Evolutionary conservation across 2,888 invertebrate genomes (phyloP), one percentile per base, ranked within the genome.

Genomic region (Catonia carolina): DNA sequence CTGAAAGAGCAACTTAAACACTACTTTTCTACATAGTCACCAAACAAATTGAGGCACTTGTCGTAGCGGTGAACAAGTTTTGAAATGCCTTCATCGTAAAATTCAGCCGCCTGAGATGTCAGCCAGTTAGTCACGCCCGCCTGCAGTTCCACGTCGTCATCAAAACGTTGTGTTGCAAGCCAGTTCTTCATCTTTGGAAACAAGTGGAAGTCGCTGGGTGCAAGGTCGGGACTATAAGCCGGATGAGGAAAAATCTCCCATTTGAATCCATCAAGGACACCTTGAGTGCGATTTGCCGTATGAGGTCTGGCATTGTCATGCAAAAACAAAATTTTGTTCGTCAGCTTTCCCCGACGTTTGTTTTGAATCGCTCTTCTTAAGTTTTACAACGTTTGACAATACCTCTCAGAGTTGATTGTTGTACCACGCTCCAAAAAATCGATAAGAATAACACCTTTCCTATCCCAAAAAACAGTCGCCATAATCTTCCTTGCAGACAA

Each of bases 241-340:
- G 45, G 57, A 52, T 57, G 53, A 27, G 27, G 27, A 27, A 57
- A 57, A 53, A 53, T 14, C n/a, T 58, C 58, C 58, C 55, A 55
- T 3, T 27, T 55, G 50, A 58, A 58, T 12, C 4, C 8, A 5
- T 49, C 8, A 10, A 56, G 20, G 10, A 53, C 35, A 10, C 5
- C 23, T 37, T 27, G 18, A 12, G 39, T 53, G 18, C 20, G 47
- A 1, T 23, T 10, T 45, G 31, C 48, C 14, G 50, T n/a, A 45
- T 61, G 55, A 41, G 53, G 55, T 8, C 59, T 53, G 4, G 58
- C 55, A 36, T 60, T 61, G 57, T 61, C 59, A 27, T 60, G 58
- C 22, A 56, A 14, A 41, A 61, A 27, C 15, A 55, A 17, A 27
- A 61, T 52, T 20, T 48, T 50, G n/a, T 35, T 37, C 27, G 51